These are phyloP conservation scores for Stictocephala bisonia DNA, from an alignment of 2,888 invertebrate genomes.

Conservation along the genomic window DNA sequence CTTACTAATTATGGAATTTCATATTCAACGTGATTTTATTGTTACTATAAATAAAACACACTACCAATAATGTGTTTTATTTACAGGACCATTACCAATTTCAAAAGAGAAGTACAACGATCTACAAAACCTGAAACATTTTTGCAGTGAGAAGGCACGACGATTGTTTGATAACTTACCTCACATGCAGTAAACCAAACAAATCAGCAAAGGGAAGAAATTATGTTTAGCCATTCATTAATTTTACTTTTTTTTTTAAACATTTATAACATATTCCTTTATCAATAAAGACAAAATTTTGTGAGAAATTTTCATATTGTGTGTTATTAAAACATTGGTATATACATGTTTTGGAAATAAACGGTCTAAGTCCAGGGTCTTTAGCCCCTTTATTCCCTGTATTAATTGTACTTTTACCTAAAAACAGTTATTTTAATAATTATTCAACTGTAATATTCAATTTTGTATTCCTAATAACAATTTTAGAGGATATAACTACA, in stretches of 20 bases:
- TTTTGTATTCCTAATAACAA: not conserved
- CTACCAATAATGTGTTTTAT: too few relatives aligned
- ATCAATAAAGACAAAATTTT: not conserved
- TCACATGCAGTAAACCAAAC: not conserved
- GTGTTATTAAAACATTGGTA: too few relatives aligned
- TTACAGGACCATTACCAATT: too few relatives aligned
- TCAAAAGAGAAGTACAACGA: too few relatives aligned
- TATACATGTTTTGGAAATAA: too few relatives aligned
- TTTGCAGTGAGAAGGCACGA: not conserved
- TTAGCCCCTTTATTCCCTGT: too few relatives aligned
- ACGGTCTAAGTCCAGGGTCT: too few relatives aligned
- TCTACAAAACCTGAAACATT: too few relatives aligned
- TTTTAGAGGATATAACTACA: not conserved
- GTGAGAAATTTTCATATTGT: not conserved
- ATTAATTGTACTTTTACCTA: not conserved
- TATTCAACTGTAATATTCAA: not conserved
- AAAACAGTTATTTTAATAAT: not conserved
- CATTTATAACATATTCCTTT: not conserved
- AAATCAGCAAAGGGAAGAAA: not conserved
- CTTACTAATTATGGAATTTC: too few relatives aligned
- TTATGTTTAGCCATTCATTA: not conserved
- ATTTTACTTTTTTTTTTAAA: not conserved
- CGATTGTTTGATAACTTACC: not conserved
- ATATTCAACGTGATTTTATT: too few relatives aligned
- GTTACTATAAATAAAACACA: too few relatives aligned